Conservation (phyloP, 1,140 invertebrate genomes). For the Penaeus vannamei region DNA sequence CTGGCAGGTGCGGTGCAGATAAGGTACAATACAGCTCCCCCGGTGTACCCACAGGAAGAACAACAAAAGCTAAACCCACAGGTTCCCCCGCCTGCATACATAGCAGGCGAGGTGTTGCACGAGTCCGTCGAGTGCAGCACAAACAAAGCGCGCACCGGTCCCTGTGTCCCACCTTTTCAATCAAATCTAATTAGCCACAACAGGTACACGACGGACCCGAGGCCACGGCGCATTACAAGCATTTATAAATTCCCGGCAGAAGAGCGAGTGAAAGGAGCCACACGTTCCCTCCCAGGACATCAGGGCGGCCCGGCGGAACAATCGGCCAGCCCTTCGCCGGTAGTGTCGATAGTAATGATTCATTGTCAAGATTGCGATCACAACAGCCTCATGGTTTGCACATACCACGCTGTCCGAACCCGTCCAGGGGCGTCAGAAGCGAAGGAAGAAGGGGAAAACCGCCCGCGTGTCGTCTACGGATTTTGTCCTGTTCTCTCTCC, state of each 20-base stretch:
- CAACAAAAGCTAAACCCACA: no score
- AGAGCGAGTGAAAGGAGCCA: not conserved
- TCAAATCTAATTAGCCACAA: slow-evolving; percentile 7
- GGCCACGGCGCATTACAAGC: no score
- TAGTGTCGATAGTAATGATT: slow-evolving; percentile 64
- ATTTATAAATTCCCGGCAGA: no score
- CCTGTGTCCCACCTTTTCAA: not conserved
- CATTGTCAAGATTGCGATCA: slow-evolving; percentile 61
- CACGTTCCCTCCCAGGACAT: slow-evolving; percentile 27
- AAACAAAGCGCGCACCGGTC: not conserved
- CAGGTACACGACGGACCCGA: not conserved
- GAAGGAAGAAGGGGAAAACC: no score
- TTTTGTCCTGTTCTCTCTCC: no score
- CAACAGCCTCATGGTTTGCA: slow-evolving; percentile 49
- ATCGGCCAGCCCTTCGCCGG: slow-evolving; percentile 48
- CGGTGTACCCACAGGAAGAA: no score
- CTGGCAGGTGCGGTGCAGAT: no score
- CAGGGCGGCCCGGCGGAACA: slow-evolving; percentile 37
- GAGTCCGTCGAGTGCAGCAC: no score
- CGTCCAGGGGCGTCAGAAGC: slow-evolving; percentile 20
- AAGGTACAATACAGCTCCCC: no score
- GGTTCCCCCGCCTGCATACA: no score
- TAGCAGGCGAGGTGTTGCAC: no score
- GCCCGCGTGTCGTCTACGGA: not conserved
- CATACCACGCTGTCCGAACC: slow-evolving; percentile 46